phyloP scores from a whole-genome alignment of 2,113 vertebrate genomes.

The Rafetus swinhoei region DNA sequence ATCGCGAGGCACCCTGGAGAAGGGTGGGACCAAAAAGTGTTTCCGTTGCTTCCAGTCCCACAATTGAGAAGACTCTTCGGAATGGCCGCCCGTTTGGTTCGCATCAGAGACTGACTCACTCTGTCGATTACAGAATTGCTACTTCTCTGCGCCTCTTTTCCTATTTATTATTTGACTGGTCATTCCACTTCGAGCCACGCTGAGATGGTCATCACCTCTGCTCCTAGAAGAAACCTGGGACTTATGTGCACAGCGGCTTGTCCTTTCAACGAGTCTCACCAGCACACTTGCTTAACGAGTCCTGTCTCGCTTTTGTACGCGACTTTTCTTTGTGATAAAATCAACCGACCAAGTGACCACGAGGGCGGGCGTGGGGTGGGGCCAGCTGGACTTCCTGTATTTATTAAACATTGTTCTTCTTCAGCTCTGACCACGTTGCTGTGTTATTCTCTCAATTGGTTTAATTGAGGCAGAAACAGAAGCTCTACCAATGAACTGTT shows the following conservation, averaged over 20 bases:
- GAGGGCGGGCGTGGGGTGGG: constrained; percentile 40
- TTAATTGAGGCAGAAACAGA: constrained; percentile 82
- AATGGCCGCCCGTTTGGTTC: constrained; percentile 25
- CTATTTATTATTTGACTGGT: constrained; percentile 82
- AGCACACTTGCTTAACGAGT: constrained; percentile 77
- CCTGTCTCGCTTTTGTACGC: constrained; percentile 77
- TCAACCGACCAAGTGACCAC: constrained; percentile 71
- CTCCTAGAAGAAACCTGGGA: constrained; percentile 75
- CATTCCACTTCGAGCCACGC: constrained; percentile 75
- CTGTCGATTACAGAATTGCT: constrained; percentile 60
- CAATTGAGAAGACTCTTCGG: not conserved
- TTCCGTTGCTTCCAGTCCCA: constrained; percentile 14
- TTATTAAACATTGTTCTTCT: constrained; percentile 75
- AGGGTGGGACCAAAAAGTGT: not conserved
- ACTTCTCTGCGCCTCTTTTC: constrained; percentile 65
- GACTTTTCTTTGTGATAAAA: constrained; percentile 71
- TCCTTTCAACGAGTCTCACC: constrained; percentile 80
- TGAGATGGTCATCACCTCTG: constrained; percentile 65
- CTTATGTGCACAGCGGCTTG: constrained; percentile 72
- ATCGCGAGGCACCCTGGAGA: constrained; percentile 12
- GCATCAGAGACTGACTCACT: not conserved
- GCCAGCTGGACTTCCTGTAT: constrained; percentile 73
- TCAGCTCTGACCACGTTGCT: constrained; percentile 84
- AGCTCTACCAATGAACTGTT: constrained; percentile 91
- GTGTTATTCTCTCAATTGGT: constrained; percentile 90